phyloP scores from a whole-genome alignment of 1,140 invertebrate species.

The Drosophila burlai region DNA sequence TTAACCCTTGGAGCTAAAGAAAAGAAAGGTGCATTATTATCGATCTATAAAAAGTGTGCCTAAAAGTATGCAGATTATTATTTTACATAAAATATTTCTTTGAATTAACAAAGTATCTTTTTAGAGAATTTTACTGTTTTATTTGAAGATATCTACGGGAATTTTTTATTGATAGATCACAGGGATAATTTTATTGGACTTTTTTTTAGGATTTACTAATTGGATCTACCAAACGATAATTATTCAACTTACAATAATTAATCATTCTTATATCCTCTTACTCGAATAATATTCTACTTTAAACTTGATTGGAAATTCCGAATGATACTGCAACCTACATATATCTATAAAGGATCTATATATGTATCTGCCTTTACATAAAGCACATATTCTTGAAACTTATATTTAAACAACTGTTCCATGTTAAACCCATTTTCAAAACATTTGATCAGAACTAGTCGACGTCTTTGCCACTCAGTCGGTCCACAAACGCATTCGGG shows the following conservation, averaged over 20 bases:
- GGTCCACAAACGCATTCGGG: conserved; percentile 4
- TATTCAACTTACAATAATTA: not conserved
- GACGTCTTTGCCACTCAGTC: conserved; percentile 19
- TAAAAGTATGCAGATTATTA: not conserved
- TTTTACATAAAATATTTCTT: not conserved
- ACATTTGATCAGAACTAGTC: not conserved
- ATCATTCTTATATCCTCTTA: not conserved
- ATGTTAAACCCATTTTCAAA: conserved; percentile 10
- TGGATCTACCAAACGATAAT: too few relatives aligned
- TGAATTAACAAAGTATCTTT: not conserved
- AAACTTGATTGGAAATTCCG: not conserved
- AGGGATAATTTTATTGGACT: not conserved
- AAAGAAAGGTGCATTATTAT: not conserved
- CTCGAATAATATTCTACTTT: not conserved
- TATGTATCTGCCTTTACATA: not conserved
- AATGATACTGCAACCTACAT: not conserved
- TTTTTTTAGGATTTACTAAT: not conserved
- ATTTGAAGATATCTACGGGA: not conserved
- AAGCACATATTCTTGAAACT: not conserved
- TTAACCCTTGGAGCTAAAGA: too few relatives aligned
- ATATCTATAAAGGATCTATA: not conserved
- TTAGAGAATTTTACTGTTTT: not conserved
- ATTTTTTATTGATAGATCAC: not conserved
- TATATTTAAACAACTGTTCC: conserved; percentile 41
- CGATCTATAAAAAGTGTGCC: not conserved